Percentiles rank a stretch among this genome's conserved stretches.
Conservation (phyloP, 2,797 vertebrate species). For the Tenualosa thibaudeaui region DNA sequence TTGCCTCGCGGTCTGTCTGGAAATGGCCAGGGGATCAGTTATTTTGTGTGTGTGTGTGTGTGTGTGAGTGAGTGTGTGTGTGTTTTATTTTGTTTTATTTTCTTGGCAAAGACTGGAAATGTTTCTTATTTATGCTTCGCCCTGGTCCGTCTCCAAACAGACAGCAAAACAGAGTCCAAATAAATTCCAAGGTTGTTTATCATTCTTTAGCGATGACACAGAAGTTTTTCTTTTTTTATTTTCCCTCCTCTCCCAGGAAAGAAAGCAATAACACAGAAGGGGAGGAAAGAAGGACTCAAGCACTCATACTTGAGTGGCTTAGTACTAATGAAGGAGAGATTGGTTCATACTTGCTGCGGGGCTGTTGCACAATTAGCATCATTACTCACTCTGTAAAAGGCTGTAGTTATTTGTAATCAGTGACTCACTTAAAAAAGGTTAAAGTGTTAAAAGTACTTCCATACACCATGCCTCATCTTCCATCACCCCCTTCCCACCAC, state of each 20-base stretch:
- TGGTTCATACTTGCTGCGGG: constrained; percentile 39
- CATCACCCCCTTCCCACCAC: background rate
- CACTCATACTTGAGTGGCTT: constrained; percentile 15
- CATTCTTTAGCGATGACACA: constrained; percentile 45
- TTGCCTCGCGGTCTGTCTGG: constrained; percentile 20
- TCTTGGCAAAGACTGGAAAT: constrained; percentile 7
- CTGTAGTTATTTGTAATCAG: constrained; percentile 25
- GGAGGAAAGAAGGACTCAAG: background rate
- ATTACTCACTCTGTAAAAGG: constrained; percentile 25
- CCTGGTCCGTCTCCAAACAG: constrained; percentile 32
- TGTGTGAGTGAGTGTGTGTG: background rate
- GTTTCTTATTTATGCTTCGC: constrained; percentile 40
- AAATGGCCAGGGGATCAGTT: background rate
- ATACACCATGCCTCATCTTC: background rate
- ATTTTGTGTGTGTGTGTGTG: background rate
- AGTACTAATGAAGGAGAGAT: constrained; percentile 16
- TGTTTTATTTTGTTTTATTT: background rate
- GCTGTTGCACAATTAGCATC: constrained; percentile 33
- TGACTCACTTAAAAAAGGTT: constrained; percentile 24
- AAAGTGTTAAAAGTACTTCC: background rate
- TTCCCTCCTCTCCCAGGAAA: background rate
- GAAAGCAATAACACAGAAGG: background rate
- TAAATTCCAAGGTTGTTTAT: constrained; percentile 52
- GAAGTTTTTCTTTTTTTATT: background rate
- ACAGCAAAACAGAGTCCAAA: constrained; percentile 27